phyloP scores from a whole-genome alignment of 2,888 invertebrate genomes.

The Dasypolia templi region DNA sequence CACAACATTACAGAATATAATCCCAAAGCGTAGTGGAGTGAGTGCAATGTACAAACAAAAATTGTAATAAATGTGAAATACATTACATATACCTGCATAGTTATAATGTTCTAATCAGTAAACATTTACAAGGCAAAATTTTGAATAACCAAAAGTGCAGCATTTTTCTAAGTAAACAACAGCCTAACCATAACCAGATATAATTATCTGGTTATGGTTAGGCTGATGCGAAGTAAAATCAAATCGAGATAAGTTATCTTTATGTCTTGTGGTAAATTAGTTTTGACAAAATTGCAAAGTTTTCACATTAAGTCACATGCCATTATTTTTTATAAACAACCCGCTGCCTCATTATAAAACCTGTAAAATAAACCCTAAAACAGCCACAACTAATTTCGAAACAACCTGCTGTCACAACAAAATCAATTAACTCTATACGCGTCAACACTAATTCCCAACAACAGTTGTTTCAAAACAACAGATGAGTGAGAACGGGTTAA shows the following conservation, averaged over 20 bases:
- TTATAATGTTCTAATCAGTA: no score
- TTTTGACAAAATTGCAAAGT: neutral
- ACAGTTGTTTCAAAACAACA: slow-evolving; percentile 61
- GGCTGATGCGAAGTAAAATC: neutral
- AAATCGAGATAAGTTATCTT: neutral
- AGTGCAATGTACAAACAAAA: no score
- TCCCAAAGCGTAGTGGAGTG: no score
- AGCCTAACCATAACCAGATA: no score
- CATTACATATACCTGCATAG: no score
- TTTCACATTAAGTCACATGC: neutral
- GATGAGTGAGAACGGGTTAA: slow-evolving; percentile 64
- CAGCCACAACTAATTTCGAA: slow-evolving; percentile 30
- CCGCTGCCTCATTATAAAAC: slow-evolving; percentile 1
- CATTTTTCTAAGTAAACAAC: no score
- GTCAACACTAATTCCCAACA: slow-evolving; percentile 56
- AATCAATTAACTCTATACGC: slow-evolving; percentile 54
- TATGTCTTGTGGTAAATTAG: neutral
- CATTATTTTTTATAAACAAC: neutral
- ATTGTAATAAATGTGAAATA: no score
- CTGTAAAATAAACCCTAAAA: slow-evolving; percentile 22
- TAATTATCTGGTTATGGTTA: no score
- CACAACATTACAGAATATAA: no score
- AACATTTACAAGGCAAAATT: neutral
- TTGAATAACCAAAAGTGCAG: neutral
- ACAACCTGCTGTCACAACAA: slow-evolving; percentile 47